Evolutionary conservation across 2,797 vertebrate species (phyloP).

Genomic region (Pelodytes ibericus): DNA sequence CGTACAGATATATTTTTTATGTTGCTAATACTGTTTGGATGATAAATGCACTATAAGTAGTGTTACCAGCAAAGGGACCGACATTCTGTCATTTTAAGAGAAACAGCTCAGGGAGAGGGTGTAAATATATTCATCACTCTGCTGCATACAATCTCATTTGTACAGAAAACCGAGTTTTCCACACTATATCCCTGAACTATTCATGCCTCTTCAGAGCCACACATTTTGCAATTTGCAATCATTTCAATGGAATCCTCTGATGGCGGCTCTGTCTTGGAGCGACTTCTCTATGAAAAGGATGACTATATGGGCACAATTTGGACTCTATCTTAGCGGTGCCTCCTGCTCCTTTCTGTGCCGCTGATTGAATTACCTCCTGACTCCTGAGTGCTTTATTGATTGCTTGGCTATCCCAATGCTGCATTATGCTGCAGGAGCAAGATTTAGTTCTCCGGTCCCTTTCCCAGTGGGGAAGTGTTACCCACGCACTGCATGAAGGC

Average conservation of each 20-base stretch:
- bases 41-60: background rate
- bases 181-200: background rate
- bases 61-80: background rate
- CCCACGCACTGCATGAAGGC: background rate
- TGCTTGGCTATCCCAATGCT: background rate
- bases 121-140: background rate
- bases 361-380: conserved; percentile 30
- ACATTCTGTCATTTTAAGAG: background rate
- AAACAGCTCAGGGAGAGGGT: background rate
- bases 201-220: background rate
- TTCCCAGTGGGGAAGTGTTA: background rate
- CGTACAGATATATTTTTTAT: background rate
- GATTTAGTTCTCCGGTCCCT: background rate
- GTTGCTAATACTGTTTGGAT: background rate
- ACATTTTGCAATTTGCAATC: background rate
- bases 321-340: background rate
- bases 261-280: background rate
- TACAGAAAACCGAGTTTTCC: background rate
- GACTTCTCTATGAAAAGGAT: background rate
- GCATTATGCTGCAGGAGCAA: conserved; percentile 4
- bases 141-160: background rate
- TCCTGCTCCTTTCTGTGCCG: conserved; percentile 5
- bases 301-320: background rate
- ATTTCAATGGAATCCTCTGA: background rate
- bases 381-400: conserved; percentile 23